A percentile compares a stretch with the other conserved stretches of the same genome.
These are phyloP conservation scores for Sitta europaea DNA, from an alignment of 2,113 vertebrate genomes.

Conservation along the genomic window DNA sequence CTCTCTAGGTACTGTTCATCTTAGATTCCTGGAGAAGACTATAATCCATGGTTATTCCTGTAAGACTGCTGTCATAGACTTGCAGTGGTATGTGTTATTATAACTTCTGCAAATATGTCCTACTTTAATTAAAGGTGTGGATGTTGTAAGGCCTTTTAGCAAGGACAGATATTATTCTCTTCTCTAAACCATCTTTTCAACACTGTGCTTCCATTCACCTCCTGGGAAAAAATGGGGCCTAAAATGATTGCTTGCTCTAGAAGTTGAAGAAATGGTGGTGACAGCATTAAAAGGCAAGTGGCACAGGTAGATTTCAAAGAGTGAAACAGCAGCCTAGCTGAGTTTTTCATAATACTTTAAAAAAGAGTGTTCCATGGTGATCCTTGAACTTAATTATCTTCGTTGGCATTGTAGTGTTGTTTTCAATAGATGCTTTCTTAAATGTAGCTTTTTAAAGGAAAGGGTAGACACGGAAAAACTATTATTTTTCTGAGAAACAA, in stretches of 20 bases:
- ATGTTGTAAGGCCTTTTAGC: not conserved
- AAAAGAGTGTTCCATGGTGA: not conserved
- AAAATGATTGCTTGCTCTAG: not conserved
- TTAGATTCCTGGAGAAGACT: not conserved
- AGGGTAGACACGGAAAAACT: not conserved
- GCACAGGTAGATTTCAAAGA: not conserved
- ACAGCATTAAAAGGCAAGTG: not conserved
- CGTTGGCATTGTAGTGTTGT: not conserved
- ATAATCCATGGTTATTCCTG: not conserved
- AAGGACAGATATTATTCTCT: not conserved
- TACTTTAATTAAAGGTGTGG: not conserved
- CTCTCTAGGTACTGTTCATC: not conserved
- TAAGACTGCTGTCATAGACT: not conserved
- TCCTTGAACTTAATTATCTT: not conserved
- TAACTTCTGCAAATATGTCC: not conserved
- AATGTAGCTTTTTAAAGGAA: not conserved
- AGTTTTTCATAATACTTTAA: not conserved
- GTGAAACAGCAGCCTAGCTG: not conserved
- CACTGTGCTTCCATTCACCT: not conserved
- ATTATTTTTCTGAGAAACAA: not conserved
- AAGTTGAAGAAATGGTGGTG: not conserved
- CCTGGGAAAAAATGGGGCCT: not conserved
- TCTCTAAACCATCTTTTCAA: not conserved
- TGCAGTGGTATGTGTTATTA: not conserved
- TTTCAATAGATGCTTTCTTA: not conserved